Evolutionary conservation across 2,113 vertebrate genomes (phyloP).

Genomic region (Sinocyclocheilus rhinocerous): DNA sequence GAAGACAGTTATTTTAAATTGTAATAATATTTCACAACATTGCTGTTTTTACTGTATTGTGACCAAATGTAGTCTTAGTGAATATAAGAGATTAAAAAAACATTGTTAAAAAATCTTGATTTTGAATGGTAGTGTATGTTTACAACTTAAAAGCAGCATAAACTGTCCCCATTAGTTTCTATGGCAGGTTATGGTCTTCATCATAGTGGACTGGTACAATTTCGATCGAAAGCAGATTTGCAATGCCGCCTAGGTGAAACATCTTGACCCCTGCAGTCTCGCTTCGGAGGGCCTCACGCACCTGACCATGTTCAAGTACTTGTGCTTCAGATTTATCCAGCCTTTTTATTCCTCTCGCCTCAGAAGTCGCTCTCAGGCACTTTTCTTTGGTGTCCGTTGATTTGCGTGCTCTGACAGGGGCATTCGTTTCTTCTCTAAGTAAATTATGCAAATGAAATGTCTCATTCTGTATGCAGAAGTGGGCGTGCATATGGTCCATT

Average conservation of each 20-base stretch:
- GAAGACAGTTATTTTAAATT: no score
- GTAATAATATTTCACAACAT: not conserved
- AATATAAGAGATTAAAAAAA: no score
- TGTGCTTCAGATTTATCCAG: slow-evolving; percentile 10
- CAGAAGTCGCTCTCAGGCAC: slow-evolving; percentile 5
- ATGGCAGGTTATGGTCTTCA: not conserved
- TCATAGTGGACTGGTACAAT: not conserved
- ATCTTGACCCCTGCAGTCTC: not conserved
- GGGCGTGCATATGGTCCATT: slow-evolving; percentile 25
- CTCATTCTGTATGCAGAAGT: slow-evolving; percentile 12
- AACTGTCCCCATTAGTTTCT: not conserved
- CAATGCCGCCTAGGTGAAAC: not conserved
- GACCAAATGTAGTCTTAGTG: not conserved
- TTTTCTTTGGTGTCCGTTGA: not conserved
- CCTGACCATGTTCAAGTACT: slow-evolving; percentile 13
- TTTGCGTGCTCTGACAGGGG: slow-evolving; percentile 16
- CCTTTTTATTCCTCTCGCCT: not conserved
- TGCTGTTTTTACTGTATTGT: not conserved
- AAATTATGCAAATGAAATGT: slow-evolving; percentile 33
- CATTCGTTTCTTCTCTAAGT: not conserved
- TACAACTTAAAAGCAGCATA: not conserved
- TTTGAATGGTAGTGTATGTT: not conserved
- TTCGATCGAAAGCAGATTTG: not conserved
- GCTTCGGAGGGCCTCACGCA: not conserved
- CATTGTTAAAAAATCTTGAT: no score